Evolutionary conservation across 2,888 invertebrate species (phyloP), one percentile per base, ranked within the genome.

Genomic region (Palloptera scutellata): DNA sequence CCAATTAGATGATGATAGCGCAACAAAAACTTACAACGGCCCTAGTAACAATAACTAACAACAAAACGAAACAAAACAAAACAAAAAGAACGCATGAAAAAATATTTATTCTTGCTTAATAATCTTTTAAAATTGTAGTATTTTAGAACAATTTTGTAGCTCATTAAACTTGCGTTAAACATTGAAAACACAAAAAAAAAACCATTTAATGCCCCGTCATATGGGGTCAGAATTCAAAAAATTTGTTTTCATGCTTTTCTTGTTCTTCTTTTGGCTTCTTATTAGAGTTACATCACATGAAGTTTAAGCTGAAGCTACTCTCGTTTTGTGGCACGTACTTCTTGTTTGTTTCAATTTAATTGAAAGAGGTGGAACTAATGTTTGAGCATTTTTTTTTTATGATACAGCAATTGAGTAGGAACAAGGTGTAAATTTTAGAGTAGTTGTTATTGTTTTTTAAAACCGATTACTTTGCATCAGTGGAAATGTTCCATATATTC

Each of bases 361-460:
- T 71, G 72, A 72, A 72, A 72, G 72, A 70, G 72, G 71, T 72
- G 72, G 71, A 72, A 72, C 71, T 30, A 42, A 61, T 61, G 61
- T 19, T 52, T 20, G 19, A 45, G 43, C 58, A n/a, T 48, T 13
- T n/a, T 48, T 48, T 48, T 13, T 48, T 30, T 6, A 30, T 30
- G 30, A 30, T 30, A 6, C 2, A 6, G 30, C 30, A 30, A 6
- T 30, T 2, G 6, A 30, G 30, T 30, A 30, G 30, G 30, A 4
- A 30, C 30, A 6, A 2, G 2, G 30, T 6, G 2, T 30, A 30
- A 30, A 30, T 30, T 4, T 30, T 30, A 30, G 2, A 30, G 30
- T 30, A 30, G 30, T 30, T 30, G 30, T 30, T 30, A 6, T 30
- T 30, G 30, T 30, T 30, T 4, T 30, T 30, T 30, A 30, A 30